A percentile compares a stretch with the other conserved stretches of the same genome.
Evolutionary conservation across 2,797 vertebrate genomes (phyloP).

Genomic region (Falco naumanni): DNA sequence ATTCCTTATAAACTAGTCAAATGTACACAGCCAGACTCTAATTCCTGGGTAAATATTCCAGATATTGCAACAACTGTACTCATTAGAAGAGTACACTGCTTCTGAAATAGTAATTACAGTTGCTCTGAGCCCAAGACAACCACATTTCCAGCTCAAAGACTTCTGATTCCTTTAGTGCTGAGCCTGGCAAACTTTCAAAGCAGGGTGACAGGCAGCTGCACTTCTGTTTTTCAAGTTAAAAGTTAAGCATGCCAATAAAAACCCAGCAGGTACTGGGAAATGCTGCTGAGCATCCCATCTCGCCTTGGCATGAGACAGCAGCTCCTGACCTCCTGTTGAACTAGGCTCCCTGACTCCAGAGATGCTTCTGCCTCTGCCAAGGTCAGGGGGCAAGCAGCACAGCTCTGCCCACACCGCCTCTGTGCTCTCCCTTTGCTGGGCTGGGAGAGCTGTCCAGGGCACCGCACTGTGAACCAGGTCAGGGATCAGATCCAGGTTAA

Average conservation of each 20-base stretch:
- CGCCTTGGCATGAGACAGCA: background rate
- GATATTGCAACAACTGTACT: background rate
- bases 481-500: background rate
- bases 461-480: rapidly evolving
- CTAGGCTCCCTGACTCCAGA: background rate
- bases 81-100: background rate
- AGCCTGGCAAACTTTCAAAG: background rate
- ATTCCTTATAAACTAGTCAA: background rate
- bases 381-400: background rate
- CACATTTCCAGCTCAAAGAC: background rate
- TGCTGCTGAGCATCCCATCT: background rate
- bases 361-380: background rate
- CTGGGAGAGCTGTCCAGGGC: background rate
- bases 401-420: background rate
- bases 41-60: background rate
- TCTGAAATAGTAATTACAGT: background rate
- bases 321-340: background rate
- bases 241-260: background rate
- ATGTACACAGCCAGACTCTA: background rate
- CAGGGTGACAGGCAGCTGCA: background rate
- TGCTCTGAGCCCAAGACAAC: background rate
- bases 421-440: background rate
- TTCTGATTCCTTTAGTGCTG: background rate
- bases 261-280: background rate
- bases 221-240: background rate